Evolutionary conservation across 2,797 vertebrate species (phyloP), one percentile per base, ranked within the genome.

Genomic region (Naso thynnoides): DNA sequence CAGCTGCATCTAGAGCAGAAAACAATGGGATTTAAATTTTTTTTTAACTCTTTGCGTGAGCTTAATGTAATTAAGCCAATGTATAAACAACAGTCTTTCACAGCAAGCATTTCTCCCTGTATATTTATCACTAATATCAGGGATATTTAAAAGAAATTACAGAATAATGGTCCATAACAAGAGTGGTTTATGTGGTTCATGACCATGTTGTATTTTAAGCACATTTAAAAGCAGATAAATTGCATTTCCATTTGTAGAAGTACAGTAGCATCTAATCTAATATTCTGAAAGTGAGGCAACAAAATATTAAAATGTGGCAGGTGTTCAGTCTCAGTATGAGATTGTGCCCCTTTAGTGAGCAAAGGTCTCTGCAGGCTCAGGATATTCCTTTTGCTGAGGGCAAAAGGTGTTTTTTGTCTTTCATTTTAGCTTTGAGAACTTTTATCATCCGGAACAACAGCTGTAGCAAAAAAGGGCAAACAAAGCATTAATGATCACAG

Each of bases 261-360:
- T 21, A 41, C 24, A 9, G 16, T 23, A 16, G 10, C 61, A 66
- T 62, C 63, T 64, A 2, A 44, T 61, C 18, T 78, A 81, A 84
- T 76, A 81, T 71, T 85, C 52, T 62, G 53, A 70, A 61, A 66
- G 64, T 23, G 66, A 85, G 56, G 55, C 47, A 60, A 67, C 26
- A 52, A 71, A 72, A 73, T 76, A 86, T 90, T 73, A 62, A 84
- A 82, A 89, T 90, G 85, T 71, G 78, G 80, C 87, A 64, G 59
- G 73, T 86, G 89, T 86, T 86, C 77, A 39, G 68, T 26, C 77
- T 83, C 85, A 52, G 76, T 74, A 63, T 76, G 63, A 61, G 64
- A 80, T 41, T 19, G 3, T 56, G 42, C 64, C 73, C 81, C 82
- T 76, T 81, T 47, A 45, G 38, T 73, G 73, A 72, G 70, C 47